Percentiles rank a stretch among this genome's conserved stretches.
Conservation (phyloP, 2,888 invertebrate species). For the Clivina fossor region DNA sequence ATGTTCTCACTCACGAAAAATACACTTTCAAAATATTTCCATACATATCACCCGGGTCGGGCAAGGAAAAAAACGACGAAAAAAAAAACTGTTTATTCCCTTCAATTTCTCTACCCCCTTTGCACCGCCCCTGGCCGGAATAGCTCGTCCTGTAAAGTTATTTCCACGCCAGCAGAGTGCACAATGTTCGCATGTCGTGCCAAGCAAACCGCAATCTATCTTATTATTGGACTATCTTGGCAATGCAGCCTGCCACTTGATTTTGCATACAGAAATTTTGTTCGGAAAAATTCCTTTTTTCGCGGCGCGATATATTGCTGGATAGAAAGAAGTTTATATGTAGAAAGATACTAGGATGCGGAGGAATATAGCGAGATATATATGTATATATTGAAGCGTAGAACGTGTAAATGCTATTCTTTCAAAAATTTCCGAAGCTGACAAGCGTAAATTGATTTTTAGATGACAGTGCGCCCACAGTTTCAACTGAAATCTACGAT, state of each 20-base stretch:
- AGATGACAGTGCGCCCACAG: conserved; percentile 24
- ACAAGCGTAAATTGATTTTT: conserved; percentile 28
- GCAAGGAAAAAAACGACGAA: no score
- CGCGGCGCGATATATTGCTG: no score
- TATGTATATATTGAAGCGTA: no score
- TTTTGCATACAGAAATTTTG: conserved; percentile 29
- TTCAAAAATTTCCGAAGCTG: conserved; percentile 26
- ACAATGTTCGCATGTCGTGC: no score
- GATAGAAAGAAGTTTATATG: no score
- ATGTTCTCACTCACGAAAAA: no score
- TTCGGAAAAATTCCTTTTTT: no score
- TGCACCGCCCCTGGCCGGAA: not conserved
- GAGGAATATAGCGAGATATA: no score
- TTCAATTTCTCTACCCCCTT: not conserved
- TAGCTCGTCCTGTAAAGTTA: conserved; percentile 35
- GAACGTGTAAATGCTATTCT: conserved; percentile 28
- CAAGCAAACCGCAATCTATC: conserved; percentile 49
- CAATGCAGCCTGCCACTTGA: conserved; percentile 38
- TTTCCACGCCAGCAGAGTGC: conserved; percentile 42
- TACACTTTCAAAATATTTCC: no score
- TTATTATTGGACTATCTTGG: conserved; percentile 46
- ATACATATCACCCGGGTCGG: no score
- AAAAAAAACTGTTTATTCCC: conserved; percentile 48
- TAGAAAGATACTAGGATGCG: no score
- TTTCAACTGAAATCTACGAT: no score